Conservation (phyloP, 2,797 vertebrate species). For the Anguilla anguilla region DNA sequence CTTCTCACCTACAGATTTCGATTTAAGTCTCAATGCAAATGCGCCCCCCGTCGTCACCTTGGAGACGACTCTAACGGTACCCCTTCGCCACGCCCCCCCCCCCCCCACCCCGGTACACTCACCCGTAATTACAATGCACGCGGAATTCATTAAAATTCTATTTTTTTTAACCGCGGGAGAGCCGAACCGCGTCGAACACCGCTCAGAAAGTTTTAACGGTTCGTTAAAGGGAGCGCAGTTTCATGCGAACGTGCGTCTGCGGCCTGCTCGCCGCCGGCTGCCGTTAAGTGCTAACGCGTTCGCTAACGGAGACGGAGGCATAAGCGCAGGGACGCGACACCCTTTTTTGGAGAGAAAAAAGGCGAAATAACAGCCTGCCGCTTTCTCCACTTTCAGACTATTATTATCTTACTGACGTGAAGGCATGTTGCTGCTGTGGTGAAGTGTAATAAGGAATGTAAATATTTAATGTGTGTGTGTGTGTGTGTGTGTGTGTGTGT, state of each 20-base stretch:
- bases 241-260: constrained; percentile 24
- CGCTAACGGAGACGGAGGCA: constrained; percentile 18
- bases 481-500: too few relatives aligned
- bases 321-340: constrained; percentile 6
- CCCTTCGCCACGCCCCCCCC: constrained; percentile 6
- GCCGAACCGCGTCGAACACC: constrained; percentile 32
- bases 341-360: neutral
- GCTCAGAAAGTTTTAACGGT: constrained; percentile 39
- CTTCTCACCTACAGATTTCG: constrained; percentile 29
- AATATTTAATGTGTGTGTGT: neutral
- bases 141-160: constrained; percentile 22
- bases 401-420: neutral
- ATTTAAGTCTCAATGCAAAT: constrained; percentile 60
- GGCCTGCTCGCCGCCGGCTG: constrained; percentile 1
- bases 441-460: neutral
- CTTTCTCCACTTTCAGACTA: neutral
- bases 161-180: neutral
- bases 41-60: constrained; percentile 50
- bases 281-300: constrained; percentile 21
- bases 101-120: neutral
- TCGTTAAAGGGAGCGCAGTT: constrained; percentile 45
- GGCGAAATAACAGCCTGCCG: neutral
- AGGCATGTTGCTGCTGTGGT: neutral
- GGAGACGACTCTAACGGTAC: constrained; percentile 41
- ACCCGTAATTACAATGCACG: constrained; percentile 36